Evolutionary conservation across 2,888 invertebrate genomes (phyloP).

Genomic region (Tridacna gigas): DNA sequence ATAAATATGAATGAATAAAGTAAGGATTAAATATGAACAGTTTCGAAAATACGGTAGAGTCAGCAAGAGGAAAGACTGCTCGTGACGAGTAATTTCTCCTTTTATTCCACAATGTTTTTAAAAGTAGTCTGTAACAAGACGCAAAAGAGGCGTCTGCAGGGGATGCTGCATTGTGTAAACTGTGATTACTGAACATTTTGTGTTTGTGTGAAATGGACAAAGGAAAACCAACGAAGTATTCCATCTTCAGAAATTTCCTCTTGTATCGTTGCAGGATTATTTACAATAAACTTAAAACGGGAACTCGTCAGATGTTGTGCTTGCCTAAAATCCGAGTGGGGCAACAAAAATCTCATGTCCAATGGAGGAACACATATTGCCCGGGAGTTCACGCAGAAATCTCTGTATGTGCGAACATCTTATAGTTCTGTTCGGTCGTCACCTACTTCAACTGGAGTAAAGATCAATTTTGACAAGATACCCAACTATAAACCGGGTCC

Average conservation of each 20-base stretch:
- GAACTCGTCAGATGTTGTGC: slow-evolving; percentile 79
- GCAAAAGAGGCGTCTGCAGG: no score
- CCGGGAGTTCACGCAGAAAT: slow-evolving; percentile 36
- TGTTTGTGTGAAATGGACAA: no score
- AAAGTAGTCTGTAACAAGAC: no score
- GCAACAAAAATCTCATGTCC: slow-evolving; percentile 43
- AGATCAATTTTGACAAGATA: slow-evolving; percentile 37
- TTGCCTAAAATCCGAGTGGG: slow-evolving; percentile 68
- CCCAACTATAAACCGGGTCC: slow-evolving; percentile 4
- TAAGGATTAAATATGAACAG: no score
- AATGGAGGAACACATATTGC: slow-evolving; percentile 36
- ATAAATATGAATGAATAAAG: no score
- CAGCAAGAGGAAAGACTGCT: no score
- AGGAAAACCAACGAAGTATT: no score
- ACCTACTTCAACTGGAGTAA: slow-evolving; percentile 26
- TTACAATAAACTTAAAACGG: slow-evolving; percentile 80
- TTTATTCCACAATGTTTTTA: no score
- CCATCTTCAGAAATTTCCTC: background rate
- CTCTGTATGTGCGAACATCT: slow-evolving; percentile 48
- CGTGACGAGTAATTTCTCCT: no score
- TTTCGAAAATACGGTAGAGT: no score
- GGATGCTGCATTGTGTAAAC: no score
- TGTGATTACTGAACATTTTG: no score
- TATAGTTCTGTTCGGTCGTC: slow-evolving; percentile 50
- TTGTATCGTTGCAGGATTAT: slow-evolving; percentile 76